These are phyloP conservation scores for Bubo blakistoni DNA, from an alignment of 2,113 vertebrate genomes.

Conservation along the genomic window DNA sequence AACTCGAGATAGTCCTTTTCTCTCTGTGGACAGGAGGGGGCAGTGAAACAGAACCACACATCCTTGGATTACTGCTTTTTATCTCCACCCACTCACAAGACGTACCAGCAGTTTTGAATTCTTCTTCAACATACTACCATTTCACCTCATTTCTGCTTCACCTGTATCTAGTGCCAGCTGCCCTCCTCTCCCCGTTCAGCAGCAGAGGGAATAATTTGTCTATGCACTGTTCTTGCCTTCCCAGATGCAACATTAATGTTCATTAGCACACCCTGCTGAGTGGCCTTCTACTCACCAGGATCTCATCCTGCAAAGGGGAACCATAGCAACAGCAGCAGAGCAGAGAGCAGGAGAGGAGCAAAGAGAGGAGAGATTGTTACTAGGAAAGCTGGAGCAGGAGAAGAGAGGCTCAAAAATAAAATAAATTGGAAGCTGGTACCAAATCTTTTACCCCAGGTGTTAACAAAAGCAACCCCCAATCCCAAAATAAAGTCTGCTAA, in stretches of 20 bases:
- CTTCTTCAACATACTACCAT: not conserved
- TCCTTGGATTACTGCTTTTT: not conserved
- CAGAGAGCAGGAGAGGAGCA: conserved; percentile 76
- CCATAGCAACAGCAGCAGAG: conserved; percentile 83
- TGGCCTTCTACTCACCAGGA: conserved; percentile 86
- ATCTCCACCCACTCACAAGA: conserved; percentile 3
- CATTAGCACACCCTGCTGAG: conserved; percentile 58
- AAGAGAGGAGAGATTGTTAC: conserved; percentile 82
- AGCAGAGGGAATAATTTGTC: conserved; percentile 25
- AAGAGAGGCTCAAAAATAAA: conserved; percentile 58
- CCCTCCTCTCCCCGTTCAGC: not conserved
- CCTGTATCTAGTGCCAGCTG: not conserved
- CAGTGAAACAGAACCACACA: conserved; percentile 22
- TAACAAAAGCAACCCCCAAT: not conserved
- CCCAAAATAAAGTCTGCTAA: conserved; percentile 39
- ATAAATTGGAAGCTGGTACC: conserved; percentile 18
- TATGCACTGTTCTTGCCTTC: conserved; percentile 25
- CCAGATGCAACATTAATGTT: conserved; percentile 69
- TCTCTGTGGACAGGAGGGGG: conserved; percentile 28
- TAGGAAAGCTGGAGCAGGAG: conserved; percentile 70
- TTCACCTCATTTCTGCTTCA: not conserved
- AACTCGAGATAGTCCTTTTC: not conserved
- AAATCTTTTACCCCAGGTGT: not conserved
- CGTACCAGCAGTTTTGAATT: not conserved
- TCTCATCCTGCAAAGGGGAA: conserved; percentile 88